Percentiles rank a stretch among this genome's conserved stretches.
Conservation (phyloP, 2,113 vertebrate genomes). For the Rhizomys pruinosus region DNA sequence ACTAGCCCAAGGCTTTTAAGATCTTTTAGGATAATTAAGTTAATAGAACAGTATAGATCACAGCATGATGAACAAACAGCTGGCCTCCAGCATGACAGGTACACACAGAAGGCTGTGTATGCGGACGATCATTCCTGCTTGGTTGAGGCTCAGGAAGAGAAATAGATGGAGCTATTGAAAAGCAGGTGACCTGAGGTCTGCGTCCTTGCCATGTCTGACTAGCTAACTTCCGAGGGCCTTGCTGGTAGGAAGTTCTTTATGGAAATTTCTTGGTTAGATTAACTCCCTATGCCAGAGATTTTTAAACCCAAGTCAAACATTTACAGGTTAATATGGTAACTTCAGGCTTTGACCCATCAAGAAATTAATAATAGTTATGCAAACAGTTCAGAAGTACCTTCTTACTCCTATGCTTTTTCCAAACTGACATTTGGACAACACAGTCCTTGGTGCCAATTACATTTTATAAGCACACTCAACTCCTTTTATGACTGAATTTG, state of each 20-base stretch:
- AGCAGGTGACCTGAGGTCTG: not conserved
- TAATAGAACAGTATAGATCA: constrained; percentile 98
- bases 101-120: constrained; percentile 90
- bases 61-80: constrained; percentile 96
- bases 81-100: constrained; percentile 94
- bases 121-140: constrained; percentile 92
- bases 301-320: not conserved
- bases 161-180: not conserved
- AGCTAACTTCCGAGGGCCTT: not conserved
- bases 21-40: constrained; percentile 97
- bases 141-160: constrained; percentile 86
- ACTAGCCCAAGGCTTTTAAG: constrained; percentile 98
- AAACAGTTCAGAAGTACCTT: not conserved
- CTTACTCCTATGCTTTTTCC: not conserved
- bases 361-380: not conserved
- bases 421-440: not conserved
- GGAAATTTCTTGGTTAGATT: not conserved
- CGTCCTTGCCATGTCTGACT: not conserved
- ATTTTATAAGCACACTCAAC: not conserved
- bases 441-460: not conserved
- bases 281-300: not conserved
- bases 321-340: not conserved
- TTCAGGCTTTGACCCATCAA: not conserved
- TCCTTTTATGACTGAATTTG: not conserved
- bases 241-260: not conserved